Base-by-base conservation (phyloP, 1,140 invertebrate species). In the Liolophura sinensis region DNA sequence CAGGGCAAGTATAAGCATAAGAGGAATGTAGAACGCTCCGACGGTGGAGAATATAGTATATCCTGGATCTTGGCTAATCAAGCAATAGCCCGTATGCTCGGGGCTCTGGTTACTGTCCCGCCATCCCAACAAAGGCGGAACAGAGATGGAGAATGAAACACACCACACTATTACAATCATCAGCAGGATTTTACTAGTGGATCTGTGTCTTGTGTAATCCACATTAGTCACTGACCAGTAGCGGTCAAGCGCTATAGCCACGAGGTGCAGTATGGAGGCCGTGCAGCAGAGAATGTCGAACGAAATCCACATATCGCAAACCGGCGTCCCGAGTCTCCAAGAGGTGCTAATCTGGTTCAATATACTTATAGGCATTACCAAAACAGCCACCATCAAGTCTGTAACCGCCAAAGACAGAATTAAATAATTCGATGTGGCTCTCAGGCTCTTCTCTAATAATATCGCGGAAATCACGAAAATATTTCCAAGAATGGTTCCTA, bases 161-260 rank as follows among this genome's bases (percentile, higher is more conserved):
- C 89, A 81, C 95, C 95, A 97, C 9, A 96, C 92, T 18, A 93
- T 84, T 52, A 91, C 88, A 62, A 99, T 95, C 92, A 99, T 95
- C 24, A 90, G 88, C 69, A 93, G 90, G 76, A 99, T 97, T 72
- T 88, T 87, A 65, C 75, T 75, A 55, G 92, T 89, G 76, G 92
- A 95, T 74, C 95, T 87, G 54, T 92, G 92, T 83, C 95, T 92
- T 75, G 95, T 94, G 87, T 98, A 97, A 87, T 96, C 94, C 63
- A 97, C 91, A 82, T 96, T 91, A 51, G 95, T 97, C 71, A 98
- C 94, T 62, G 94, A 93, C 94, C 95, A 97, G 82, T 93, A 94
- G 72, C 92, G 91, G 77, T 91, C 91, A n/a, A 90, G 77, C 6
- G 90, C 89, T 40, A 92, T 83, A 1, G 88, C 87, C 15, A 90